These are phyloP conservation scores for Furnarius figulus DNA, from an alignment of 2,113 vertebrate species.

Conservation along the genomic window DNA sequence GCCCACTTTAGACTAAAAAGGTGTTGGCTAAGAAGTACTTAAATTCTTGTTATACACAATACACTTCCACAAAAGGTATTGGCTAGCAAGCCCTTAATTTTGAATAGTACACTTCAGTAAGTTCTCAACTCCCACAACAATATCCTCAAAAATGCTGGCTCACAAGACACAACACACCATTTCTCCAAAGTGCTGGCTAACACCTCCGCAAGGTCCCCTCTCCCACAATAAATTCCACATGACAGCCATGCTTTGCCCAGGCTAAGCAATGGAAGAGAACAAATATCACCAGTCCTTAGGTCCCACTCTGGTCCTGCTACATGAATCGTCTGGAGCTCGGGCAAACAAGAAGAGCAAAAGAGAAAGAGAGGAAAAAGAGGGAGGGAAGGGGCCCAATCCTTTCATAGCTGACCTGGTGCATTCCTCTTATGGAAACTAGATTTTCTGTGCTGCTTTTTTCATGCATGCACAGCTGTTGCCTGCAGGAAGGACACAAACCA, in stretches of 20 bases:
- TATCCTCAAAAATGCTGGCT: neutral
- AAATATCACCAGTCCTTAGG: neutral
- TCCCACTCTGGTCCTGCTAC: neutral
- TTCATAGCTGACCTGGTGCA: neutral
- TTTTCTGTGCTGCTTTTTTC: neutral
- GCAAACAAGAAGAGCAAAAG: neutral
- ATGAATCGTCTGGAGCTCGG: neutral
- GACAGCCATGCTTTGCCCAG: neutral
- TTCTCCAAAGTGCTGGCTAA: neutral
- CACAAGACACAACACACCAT: neutral
- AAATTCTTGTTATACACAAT: neutral
- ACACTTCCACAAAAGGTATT: neutral
- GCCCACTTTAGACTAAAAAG: neutral
- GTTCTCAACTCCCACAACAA: neutral
- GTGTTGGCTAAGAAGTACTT: neutral
- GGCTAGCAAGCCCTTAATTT: neutral
- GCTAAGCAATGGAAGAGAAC: neutral
- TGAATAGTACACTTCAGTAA: neutral
- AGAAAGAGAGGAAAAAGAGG: neutral
- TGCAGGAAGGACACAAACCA: no score
- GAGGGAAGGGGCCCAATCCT: neutral
- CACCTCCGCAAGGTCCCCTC: neutral
- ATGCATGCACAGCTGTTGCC: no score
- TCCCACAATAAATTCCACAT: neutral
- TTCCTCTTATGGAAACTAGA: neutral